Evolutionary conservation across 2,113 vertebrate genomes (phyloP).

Genomic region (Perca fluviatilis): DNA sequence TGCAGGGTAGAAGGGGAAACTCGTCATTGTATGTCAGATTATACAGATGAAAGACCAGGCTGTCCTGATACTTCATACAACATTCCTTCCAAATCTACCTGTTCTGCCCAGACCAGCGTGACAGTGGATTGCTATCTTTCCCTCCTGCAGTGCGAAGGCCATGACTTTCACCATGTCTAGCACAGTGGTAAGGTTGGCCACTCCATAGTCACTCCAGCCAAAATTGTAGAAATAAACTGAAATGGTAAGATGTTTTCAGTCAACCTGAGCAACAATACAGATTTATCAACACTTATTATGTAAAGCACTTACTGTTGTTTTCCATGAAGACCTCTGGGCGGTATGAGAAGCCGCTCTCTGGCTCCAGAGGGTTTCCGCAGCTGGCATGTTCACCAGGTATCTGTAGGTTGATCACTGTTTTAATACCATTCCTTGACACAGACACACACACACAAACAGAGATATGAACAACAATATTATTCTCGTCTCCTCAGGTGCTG

Average conservation of each 20-base stretch:
- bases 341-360: conserved; percentile 93
- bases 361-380: conserved; percentile 93
- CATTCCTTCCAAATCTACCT: conserved; percentile 81
- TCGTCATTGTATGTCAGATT: neutral
- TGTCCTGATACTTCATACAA: neutral
- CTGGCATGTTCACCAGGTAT: conserved; percentile 93
- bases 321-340: conserved; percentile 94
- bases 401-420: conserved; percentile 97
- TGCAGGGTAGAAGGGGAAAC: conserved; percentile 58
- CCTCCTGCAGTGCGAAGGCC: conserved; percentile 94
- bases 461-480: neutral
- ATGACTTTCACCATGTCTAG: conserved; percentile 96
- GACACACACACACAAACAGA: conserved; percentile 29
- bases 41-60: neutral
- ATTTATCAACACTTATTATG: neutral
- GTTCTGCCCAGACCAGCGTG: conserved; percentile 95
- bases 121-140: conserved; percentile 93
- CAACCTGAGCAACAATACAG: neutral
- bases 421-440: conserved; percentile 87
- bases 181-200: conserved; percentile 90
- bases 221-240: conserved; percentile 98
- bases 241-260: conserved; percentile 39
- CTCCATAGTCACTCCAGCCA: conserved; percentile 95
- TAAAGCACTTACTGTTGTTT: conserved; percentile 89
- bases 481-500: neutral